Evolutionary conservation across 64 coral and sea anemone genomes (phyloP).

Genomic region (Montipora efflorescens): DNA sequence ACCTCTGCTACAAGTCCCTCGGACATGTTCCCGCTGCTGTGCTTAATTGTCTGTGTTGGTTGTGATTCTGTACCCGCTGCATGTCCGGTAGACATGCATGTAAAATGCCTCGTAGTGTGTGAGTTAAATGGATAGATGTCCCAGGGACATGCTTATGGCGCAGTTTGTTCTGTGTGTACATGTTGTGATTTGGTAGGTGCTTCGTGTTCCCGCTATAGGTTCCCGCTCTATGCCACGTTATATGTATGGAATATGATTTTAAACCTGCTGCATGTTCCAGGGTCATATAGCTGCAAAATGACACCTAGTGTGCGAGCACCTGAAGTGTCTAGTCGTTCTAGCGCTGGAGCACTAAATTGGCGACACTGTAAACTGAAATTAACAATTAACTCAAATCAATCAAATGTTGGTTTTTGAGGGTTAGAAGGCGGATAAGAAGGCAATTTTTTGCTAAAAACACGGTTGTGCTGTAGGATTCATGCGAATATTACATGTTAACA

Average conservation of each 20-base stretch:
- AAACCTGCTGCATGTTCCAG: background rate
- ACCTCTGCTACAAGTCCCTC: background rate
- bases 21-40: constrained; percentile 45
- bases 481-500: too few relatives aligned
- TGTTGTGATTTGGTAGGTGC: constrained; percentile 20
- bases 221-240: constrained; percentile 32
- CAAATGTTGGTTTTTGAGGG: too few relatives aligned
- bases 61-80: constrained; percentile 40
- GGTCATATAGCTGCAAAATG: background rate
- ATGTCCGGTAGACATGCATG: constrained; percentile 31
- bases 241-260: constrained; percentile 39
- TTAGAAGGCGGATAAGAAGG: too few relatives aligned
- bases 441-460: too few relatives aligned
- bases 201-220: too few relatives aligned
- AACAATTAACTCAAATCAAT: too few relatives aligned
- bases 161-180: constrained; percentile 63
- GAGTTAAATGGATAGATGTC: constrained; percentile 60
- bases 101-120: constrained; percentile 57
- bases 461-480: too few relatives aligned
- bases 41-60: background rate
- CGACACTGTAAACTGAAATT: too few relatives aligned
- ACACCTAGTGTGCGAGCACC: too few relatives aligned
- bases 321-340: too few relatives aligned
- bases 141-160: constrained; percentile 58
- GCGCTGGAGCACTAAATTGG: too few relatives aligned